These are phyloP conservation scores for Nineta flava DNA, from an alignment of 2,888 invertebrate species.

Conservation along the genomic window DNA sequence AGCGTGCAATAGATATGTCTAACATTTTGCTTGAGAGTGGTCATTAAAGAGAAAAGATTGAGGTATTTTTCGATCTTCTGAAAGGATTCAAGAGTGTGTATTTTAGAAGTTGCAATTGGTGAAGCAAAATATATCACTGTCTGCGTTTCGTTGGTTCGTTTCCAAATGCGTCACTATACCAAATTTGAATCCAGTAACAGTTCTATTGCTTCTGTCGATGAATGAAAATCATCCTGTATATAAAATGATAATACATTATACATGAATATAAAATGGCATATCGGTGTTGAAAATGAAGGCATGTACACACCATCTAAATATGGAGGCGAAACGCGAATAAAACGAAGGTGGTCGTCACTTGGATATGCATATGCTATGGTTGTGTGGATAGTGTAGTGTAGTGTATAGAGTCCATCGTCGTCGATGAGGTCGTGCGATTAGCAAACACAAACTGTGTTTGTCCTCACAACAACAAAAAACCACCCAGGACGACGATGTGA, in stretches of 20 bases:
- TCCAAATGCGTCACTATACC: too few relatives aligned
- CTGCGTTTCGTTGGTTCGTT: too few relatives aligned
- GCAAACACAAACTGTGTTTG: background rate
- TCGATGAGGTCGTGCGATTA: background rate
- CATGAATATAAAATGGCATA: constrained; percentile 2
- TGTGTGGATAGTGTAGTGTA: too few relatives aligned
- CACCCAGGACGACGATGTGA: background rate
- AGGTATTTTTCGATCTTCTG: too few relatives aligned
- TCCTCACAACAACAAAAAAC: background rate
- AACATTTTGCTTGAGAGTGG: too few relatives aligned
- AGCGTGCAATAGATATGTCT: too few relatives aligned
- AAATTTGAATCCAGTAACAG: too few relatives aligned
- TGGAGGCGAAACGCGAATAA: background rate
- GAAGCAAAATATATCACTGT: too few relatives aligned
- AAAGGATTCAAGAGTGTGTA: too few relatives aligned
- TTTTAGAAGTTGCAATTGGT: too few relatives aligned
- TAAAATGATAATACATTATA: background rate
- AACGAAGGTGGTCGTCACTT: background rate
- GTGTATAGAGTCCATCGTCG: background rate
- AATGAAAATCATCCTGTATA: background rate
- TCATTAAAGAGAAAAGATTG: too few relatives aligned
- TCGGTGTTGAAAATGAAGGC: constrained; percentile 1
- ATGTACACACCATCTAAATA: background rate
- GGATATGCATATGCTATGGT: background rate
- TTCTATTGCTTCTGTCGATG: too few relatives aligned